Conservation (phyloP, 2,113 vertebrate genomes). For the Thinocorus orbignyianus region DNA sequence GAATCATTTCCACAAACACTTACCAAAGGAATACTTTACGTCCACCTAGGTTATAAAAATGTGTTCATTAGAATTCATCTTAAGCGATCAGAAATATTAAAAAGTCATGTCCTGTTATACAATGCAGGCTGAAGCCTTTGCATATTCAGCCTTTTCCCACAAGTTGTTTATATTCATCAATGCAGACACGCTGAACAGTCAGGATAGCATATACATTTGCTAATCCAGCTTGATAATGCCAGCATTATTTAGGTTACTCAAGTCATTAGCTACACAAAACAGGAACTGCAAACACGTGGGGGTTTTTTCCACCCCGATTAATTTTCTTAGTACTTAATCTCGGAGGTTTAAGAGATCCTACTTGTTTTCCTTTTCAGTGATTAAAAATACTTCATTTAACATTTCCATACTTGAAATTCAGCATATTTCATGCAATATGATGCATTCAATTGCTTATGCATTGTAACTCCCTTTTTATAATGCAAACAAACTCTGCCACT, state of each 20-base stretch:
- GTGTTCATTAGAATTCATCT: constrained; percentile 6
- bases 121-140: not conserved
- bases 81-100: not conserved
- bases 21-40: constrained; percentile 5
- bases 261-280: constrained; percentile 31
- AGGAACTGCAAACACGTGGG: not conserved
- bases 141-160: constrained; percentile 18
- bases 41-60: not conserved
- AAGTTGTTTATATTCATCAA: constrained; percentile 4
- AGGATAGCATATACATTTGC: constrained; percentile 3
- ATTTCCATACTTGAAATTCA: constrained; percentile 7
- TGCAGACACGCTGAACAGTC: not conserved
- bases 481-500: not conserved
- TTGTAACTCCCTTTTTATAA: constrained; percentile 30
- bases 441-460: not conserved
- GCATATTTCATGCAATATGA: constrained; percentile 15
- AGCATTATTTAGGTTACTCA: constrained; percentile 24
- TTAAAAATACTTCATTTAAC: not conserved
- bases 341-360: not conserved
- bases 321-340: constrained; percentile 36
- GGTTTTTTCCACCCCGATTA: not conserved
- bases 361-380: not conserved
- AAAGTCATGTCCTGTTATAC: not conserved
- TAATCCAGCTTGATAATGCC: constrained; percentile 29
- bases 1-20: constrained; percentile 4